Evolutionary conservation across 2,113 vertebrate genomes (phyloP), one percentile per base, ranked within the genome.

Genomic region (Falcunculus frontatus): DNA sequence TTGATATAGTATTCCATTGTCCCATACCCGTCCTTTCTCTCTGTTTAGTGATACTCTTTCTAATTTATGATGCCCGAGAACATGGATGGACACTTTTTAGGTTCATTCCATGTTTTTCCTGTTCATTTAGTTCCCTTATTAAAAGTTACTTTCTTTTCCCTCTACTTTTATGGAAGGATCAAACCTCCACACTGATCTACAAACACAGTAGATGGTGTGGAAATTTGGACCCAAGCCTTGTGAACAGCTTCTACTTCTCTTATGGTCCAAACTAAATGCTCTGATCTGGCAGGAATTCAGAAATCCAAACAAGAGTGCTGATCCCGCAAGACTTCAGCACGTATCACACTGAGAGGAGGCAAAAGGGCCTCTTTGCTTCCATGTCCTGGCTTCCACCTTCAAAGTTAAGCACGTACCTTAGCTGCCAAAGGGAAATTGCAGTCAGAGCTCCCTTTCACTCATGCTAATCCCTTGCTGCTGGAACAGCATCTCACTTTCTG

Each of bases 161-260:
- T 90, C 52, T 84, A 60, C 68, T 95, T 93, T 87, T 91, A 96
- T 52, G 52, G 42, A 52, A 87, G 76, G 60, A 53, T 87, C n/a
- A 94, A 81, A 81, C 69, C 64, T 64, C 76, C 68, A 84, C 47
- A 63, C 35, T 67, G 64, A 94, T 88, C 85, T 92, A 88, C 62
- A 94, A 92, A 94, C 65, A 91, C 46, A 94, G 81, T 73, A 94
- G 87, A 95, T 93, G 81, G 81, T 46, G 62, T 91, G 81, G 93
- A 96, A 97, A 97, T 96, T 95, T 96, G 91, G 94, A 94, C 57
- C 65, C 32, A 56, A 84, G 84, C 93, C 96, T 84, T 49, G 7
- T 32, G 62, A 96, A 89, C 69, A 91, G 84, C 57, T 91, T 89
- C 89, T 91, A 23, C 75, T 78, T 91, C 74, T 95, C 65, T 82